phyloP scores from a whole-genome alignment of 1,140 invertebrate species.

The Heterodera carotae region DNA sequence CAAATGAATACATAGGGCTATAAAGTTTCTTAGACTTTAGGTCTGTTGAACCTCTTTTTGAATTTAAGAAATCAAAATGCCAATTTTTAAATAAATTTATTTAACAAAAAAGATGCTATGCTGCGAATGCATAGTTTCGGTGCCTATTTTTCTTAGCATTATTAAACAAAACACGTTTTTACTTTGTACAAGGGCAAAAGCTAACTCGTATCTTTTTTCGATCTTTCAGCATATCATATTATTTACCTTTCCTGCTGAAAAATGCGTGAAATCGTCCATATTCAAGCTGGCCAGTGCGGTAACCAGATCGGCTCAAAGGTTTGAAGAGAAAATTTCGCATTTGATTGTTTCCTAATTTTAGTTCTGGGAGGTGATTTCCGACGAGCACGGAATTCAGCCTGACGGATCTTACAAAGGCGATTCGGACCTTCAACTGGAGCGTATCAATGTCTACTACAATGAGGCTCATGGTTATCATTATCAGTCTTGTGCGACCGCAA shows the following conservation, averaged over 20 bases:
- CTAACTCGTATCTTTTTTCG: no score
- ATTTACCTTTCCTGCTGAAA: constrained; percentile 58
- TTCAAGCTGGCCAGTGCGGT: constrained; percentile 88
- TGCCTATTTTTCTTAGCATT: no score
- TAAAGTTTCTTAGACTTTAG: no score
- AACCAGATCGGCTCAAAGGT: constrained; percentile 89
- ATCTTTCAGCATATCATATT: no score
- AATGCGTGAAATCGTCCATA: constrained; percentile 91
- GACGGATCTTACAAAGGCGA: constrained; percentile 68
- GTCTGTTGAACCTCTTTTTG: no score
- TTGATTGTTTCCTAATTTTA: constrained; percentile 23
- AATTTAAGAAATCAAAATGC: no score
- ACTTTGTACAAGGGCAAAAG: no score
- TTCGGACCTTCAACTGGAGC: constrained; percentile 62
- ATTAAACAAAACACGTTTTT: no score
- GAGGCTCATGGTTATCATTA: constrained; percentile 64
- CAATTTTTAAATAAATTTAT: no score
- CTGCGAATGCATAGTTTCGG: no score
- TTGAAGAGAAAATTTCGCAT: background rate
- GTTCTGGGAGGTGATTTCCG: constrained; percentile 56
- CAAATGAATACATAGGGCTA: no score
- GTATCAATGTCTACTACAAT: constrained; percentile 70
- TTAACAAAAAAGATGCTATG: no score
- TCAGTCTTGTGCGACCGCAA: background rate
- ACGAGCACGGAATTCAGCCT: constrained; percentile 52